Evolutionary conservation across 2,797 vertebrate species (phyloP).

Genomic region (Stomatorhinus walkeri): DNA sequence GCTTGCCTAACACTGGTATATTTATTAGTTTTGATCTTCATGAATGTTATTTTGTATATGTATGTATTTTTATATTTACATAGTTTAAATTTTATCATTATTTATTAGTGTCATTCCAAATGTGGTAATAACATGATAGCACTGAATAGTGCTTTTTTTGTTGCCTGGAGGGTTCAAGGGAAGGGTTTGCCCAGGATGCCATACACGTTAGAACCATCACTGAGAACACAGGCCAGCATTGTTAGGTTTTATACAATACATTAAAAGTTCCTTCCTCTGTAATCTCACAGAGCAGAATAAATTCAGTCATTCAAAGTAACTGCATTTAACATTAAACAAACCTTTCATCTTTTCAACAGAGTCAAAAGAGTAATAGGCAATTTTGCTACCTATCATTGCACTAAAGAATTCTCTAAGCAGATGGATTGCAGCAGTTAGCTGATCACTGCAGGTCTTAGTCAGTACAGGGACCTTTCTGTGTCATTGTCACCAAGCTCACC

Average conservation of each 20-base stretch:
- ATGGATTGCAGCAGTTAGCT: neutral
- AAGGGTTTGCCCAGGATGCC: neutral
- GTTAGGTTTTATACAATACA: neutral
- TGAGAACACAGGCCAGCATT: neutral
- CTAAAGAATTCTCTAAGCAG: neutral
- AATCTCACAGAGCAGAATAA: neutral
- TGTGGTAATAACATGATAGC: neutral
- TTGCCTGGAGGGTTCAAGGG: neutral
- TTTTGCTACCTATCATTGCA: neutral
- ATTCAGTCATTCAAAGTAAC: neutral
- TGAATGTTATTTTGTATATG: neutral
- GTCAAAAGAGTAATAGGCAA: neutral
- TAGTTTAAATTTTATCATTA: neutral
- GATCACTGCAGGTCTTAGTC: neutral
- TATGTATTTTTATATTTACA: neutral
- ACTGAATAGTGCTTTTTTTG: neutral
- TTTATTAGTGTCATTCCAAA: neutral
- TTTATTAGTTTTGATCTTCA: neutral
- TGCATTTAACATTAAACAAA: neutral
- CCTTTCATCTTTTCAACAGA: neutral
- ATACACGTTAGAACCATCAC: neutral
- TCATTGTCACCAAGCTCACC: conserved; percentile 27
- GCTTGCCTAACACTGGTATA: neutral
- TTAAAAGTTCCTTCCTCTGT: neutral
- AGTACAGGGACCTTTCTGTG: conserved; percentile 33